Conservation (phyloP, 2,113 vertebrate genomes). For the Hemichromis elongatus region DNA sequence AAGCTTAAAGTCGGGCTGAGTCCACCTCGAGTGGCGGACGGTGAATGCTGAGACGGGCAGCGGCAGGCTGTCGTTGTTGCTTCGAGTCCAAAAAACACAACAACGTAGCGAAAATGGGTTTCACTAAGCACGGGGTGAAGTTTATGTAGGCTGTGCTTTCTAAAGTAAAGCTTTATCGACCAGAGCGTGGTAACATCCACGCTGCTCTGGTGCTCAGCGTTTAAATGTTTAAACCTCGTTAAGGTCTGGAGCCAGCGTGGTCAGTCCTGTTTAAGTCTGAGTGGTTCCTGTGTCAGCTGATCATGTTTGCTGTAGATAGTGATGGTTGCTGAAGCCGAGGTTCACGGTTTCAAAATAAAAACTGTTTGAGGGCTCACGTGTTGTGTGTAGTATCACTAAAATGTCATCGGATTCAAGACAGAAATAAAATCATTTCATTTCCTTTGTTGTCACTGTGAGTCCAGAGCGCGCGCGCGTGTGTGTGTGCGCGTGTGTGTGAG, state of each 20-base stretch:
- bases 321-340: background rate
- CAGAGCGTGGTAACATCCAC: background rate
- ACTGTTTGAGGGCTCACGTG: background rate
- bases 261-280: background rate
- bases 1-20: background rate
- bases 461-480: no score
- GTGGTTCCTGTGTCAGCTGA: background rate
- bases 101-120: accelerated
- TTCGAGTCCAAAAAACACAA: background rate
- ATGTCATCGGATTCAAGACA: background rate
- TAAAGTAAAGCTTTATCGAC: background rate
- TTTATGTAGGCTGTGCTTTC: background rate
- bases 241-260: background rate
- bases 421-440: background rate
- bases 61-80: background rate
- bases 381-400: background rate
- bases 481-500: background rate
- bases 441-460: background rate
- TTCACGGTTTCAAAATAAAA: no score
- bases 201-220: background rate
- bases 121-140: background rate
- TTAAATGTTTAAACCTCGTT: background rate
- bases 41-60: background rate
- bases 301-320: background rate
- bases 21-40: background rate